Percentiles rank a stretch among this genome's conserved stretches.
phyloP scores from a whole-genome alignment of 2,888 invertebrate genomes.

The Ryuthela nishihirai region DNA sequence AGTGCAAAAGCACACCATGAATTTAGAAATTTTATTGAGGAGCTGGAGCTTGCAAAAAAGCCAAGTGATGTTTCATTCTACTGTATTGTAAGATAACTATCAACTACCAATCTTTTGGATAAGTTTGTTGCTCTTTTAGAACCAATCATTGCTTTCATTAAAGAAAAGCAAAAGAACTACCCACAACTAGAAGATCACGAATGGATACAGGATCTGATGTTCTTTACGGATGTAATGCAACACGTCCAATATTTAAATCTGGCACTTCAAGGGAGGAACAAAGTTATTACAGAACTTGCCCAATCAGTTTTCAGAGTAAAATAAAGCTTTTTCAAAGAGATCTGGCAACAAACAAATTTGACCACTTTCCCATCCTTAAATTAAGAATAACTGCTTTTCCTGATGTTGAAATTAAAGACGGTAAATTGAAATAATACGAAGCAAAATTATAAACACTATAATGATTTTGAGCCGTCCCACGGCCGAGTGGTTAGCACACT shows the following conservation, averaged over 20 bases:
- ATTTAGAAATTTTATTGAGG: constrained; percentile 5
- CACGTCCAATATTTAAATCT: constrained; percentile 2
- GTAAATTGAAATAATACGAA: constrained; percentile 7
- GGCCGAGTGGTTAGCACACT: no score
- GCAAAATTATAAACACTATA: not conserved
- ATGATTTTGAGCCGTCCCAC: no score
- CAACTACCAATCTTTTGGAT: not conserved
- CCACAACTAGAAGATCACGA: constrained; percentile 1
- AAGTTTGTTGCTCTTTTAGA: no score
- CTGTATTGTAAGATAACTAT: not conserved
- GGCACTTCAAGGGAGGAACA: not conserved
- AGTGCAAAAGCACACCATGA: not conserved
- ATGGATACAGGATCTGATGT: constrained; percentile 2
- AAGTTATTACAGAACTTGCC: not conserved
- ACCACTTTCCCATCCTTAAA: constrained; percentile 1
- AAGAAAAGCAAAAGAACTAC: constrained; percentile 4
- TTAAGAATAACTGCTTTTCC: constrained; percentile 1
- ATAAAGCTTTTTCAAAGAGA: constrained; percentile 8
- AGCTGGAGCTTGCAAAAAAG: not conserved
- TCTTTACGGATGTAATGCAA: constrained; percentile 5
- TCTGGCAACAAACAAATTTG: constrained; percentile 3
- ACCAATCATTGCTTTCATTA: constrained; percentile 1
- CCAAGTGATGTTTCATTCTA: not conserved
- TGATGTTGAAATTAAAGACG: not conserved
- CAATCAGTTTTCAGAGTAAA: constrained; percentile 6